Percentiles rank a stretch among this genome's conserved stretches.
These are phyloP conservation scores for Temnothorax longispinosus DNA, from an alignment of 1,140 invertebrate genomes.

Conservation along the genomic window DNA sequence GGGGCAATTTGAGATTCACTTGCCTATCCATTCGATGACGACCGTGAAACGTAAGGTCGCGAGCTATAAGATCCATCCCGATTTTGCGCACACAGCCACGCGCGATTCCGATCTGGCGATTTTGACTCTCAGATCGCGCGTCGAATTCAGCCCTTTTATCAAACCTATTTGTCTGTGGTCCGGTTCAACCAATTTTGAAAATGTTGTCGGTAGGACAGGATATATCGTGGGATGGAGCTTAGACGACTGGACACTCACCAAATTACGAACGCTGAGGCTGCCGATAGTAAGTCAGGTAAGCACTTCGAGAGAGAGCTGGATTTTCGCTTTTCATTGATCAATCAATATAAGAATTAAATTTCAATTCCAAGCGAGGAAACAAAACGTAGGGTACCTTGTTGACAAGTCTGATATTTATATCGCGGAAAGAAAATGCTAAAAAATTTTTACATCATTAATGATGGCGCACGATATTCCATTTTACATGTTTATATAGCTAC, in stretches of 20 bases:
- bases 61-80: slow-evolving; percentile 86
- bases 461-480: not conserved
- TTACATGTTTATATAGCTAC: no score
- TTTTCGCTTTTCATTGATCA: no score
- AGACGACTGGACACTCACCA: slow-evolving; percentile 80
- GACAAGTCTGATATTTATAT: not conserved
- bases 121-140: slow-evolving; percentile 83
- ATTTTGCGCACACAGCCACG: slow-evolving; percentile 54
- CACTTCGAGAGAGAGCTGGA: not conserved
- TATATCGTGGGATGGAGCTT: slow-evolving; percentile 87
- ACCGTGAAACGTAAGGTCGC: slow-evolving; percentile 74
- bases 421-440: not conserved
- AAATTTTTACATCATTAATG: not conserved
- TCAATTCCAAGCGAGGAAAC: not conserved
- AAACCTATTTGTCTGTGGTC: slow-evolving; percentile 88
- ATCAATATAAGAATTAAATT: not conserved
- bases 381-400: no score
- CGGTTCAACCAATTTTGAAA: slow-evolving; percentile 81
- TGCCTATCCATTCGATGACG: no score
- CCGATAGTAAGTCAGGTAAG: slow-evolving; percentile 82
- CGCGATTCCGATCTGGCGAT: slow-evolving; percentile 86
- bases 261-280: slow-evolving; percentile 74
- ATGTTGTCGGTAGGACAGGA: slow-evolving; percentile 85
- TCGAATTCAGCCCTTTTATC: slow-evolving; percentile 85
- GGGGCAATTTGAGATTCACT: no score